Evolutionary conservation across 1,140 invertebrate species (phyloP), one percentile per base, ranked within the genome.

Genomic region (Microplitis mediator): DNA sequence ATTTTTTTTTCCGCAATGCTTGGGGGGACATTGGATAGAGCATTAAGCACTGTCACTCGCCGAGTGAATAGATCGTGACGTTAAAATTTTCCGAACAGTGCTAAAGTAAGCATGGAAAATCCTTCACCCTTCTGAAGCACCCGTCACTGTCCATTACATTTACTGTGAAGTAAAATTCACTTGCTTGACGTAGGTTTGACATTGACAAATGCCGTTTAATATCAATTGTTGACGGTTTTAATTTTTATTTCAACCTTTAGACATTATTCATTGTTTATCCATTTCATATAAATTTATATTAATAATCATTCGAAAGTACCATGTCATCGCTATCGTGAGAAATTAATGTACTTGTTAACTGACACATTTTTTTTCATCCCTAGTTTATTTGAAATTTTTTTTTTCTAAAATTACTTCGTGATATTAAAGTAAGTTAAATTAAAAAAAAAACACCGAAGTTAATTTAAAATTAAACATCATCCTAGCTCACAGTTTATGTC

Each of bases 121-220:
- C 60, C 35, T 31, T 62, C 56, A 62, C 34, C 34, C 31, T 62
- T 35, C 13, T 36, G 34, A 62, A 62, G 60, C 35, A 36, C 65
- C 60, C 62, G 64, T 73, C 65, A 68, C 51, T 68, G 65, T 63
- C 65, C 65, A 73, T 73, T 68, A 63, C 58, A n/a, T 16, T 34
- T 14, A 14, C 13, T 69, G 11, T 13, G n/a, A 6, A 39, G 52
- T 36, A 68, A 62, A 62, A 62, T 35, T 58, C 51, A 69, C 50
- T 32, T 35, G 32, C 13, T 34, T 68, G 71, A 73, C 65, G 56
- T 14, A 62, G 60, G 65, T 73, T 68, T 62, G 65, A 73, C 71
- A 61, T 65, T 68, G 71, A 68, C 64, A 73, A 68, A 73, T 68
- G 14, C 60, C 58, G 52, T 68, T 73, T 62, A 63, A 68, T 68